Evolutionary conservation across 2,113 vertebrate genomes (phyloP), one percentile per base, ranked within the genome.

Genomic region (Lasiurus cinereus): DNA sequence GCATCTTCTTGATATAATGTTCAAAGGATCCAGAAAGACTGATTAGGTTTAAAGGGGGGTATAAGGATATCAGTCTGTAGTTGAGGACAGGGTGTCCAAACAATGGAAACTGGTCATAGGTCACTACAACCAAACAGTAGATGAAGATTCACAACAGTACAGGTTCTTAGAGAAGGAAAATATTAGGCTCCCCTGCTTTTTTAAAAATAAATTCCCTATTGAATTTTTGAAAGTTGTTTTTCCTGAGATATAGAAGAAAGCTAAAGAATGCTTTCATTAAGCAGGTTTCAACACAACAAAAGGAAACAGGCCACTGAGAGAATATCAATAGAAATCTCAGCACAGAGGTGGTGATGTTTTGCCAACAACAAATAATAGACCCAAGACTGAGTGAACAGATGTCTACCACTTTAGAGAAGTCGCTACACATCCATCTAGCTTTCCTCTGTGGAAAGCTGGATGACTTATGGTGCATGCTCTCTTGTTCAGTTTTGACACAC

Each of bases 311-410:
- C n/a, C 69, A 78, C 59, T 74, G 59, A 66, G 83, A 91, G 52
- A 70, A 19, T 59, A 83, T 94, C 91, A 64, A 3, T 0, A 88
- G 66, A 92, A 93, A 78, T 88, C 76, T 93, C 95, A 92, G 82
- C 80, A 88, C 80, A 96, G 90, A 93, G 90, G 90, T 82, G 36
- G 94, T 14, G 13, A 94, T 84, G 50, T 96, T 90, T 96, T 80
- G 70, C 36, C 83, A 91, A 33, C 87, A 79, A 88, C 70, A 84
- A 94, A 94, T 77, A 69, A 77, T 8, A 93, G 72, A 64, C 24
- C 48, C 72, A 90, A 84, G 59, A 88, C 43, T 62, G 9, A 88
- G 52, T 27, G 67, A 94, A 72, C 80, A 95, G 95, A 92, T 96
- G 80, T 92, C 66, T 73, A 5, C 43, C 27, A 56, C 83, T 86